Conservation (phyloP, 2,797 vertebrate genomes). For the Gymnothorax javanicus region DNA sequence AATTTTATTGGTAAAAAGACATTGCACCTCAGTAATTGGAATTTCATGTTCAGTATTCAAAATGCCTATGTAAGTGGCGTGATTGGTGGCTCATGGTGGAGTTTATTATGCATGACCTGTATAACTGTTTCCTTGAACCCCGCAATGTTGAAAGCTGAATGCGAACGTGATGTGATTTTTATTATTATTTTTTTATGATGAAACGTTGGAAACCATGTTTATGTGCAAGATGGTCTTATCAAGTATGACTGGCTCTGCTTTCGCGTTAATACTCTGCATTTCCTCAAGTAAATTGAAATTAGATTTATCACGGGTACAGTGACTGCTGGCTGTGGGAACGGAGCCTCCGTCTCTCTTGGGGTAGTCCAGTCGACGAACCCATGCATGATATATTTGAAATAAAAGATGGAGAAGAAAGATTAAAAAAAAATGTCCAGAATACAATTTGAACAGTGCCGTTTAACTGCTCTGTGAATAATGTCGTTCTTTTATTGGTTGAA, state of each 20-base stretch:
- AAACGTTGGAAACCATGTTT: background rate
- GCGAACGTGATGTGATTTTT: too few species aligned
- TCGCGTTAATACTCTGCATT: background rate
- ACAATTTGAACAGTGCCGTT: background rate
- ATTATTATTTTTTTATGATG: too few species aligned
- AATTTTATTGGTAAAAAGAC: background rate
- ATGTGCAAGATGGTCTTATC: background rate
- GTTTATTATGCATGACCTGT: background rate
- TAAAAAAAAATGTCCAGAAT: background rate
- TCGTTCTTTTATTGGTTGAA: background rate
- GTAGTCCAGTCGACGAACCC: background rate
- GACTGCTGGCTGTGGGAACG: background rate
- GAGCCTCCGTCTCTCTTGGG: background rate
- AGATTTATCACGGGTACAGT: background rate
- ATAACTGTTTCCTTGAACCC: background rate
- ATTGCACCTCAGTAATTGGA: background rate
- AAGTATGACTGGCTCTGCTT: background rate
- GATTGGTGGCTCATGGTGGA: background rate
- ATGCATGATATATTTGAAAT: background rate
- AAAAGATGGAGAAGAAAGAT: background rate
- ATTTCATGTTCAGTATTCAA: background rate
- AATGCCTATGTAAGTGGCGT: background rate
- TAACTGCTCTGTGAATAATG: background rate
- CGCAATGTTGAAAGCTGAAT: background rate
- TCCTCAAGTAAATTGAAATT: background rate